These are phyloP conservation scores for Chamaetylas fuelleborni DNA, from an alignment of 2,113 vertebrate species.

Conservation along the genomic window DNA sequence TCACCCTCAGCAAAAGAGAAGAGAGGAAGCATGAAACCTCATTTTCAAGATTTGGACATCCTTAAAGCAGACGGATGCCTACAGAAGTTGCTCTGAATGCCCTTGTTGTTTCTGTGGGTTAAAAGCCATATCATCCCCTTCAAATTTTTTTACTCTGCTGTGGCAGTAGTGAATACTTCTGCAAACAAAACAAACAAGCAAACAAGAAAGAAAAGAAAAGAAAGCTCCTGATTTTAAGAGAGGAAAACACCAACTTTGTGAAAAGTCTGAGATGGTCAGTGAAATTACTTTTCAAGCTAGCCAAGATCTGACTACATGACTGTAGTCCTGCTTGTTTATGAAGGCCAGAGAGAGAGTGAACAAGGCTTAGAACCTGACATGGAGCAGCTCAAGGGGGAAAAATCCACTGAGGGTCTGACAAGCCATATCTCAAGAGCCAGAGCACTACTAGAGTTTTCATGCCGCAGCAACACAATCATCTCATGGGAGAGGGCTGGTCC, in stretches of 20 bases:
- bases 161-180: background rate
- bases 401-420: background rate
- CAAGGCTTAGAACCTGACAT: fast-evolving
- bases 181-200: background rate
- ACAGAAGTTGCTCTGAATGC: background rate
- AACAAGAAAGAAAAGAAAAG: background rate
- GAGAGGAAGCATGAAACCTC: background rate
- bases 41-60: background rate
- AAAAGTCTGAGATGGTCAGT: background rate
- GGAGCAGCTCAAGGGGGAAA: background rate
- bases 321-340: background rate
- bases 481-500: background rate
- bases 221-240: background rate
- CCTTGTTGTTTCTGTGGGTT: background rate
- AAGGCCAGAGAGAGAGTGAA: background rate
- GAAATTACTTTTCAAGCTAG: background rate
- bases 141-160: background rate
- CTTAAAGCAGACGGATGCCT: background rate
- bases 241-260: background rate
- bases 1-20: background rate
- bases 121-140: background rate
- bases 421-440: background rate
- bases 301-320: background rate
- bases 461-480: background rate
- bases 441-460: background rate